Percentiles rank a stretch among this genome's conserved stretches.
phyloP scores from a whole-genome alignment of 1,140 invertebrate genomes.

The Lithobius niger region DNA sequence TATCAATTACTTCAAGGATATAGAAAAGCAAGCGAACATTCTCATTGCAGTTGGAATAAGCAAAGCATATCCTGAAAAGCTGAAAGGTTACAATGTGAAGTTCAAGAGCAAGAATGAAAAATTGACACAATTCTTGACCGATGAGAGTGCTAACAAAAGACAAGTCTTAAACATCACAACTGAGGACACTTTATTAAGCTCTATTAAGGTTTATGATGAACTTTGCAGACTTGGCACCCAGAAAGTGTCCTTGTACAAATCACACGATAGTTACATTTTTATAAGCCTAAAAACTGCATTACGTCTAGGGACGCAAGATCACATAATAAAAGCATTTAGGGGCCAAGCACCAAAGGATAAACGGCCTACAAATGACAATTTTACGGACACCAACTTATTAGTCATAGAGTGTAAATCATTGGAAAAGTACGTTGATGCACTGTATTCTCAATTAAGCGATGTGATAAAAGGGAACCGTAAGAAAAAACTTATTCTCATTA shows the following conservation, averaged over 20 bases:
- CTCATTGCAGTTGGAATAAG: no score
- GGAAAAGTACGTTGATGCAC: no score
- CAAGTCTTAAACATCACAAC: neutral
- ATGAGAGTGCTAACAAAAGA: neutral
- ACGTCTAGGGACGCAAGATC: neutral
- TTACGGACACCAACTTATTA: no score
- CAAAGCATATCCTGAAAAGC: neutral
- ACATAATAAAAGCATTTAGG: neutral
- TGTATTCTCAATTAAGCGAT: no score
- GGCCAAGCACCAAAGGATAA: no score
- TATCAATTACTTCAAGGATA: no score
- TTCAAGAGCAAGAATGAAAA: neutral
- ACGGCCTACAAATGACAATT: no score
- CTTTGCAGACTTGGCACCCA: neutral
- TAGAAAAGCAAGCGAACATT: neutral
- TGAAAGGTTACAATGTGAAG: neutral
- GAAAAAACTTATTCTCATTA: no score
- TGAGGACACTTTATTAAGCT: neutral
- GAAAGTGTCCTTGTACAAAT: neutral
- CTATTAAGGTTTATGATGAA: neutral
- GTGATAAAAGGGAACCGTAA: no score
- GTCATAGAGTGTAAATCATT: no score
- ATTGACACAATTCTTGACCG: neutral
- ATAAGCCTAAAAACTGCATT: neutral
- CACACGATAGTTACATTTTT: neutral